Evolutionary conservation across 1,140 invertebrate genomes (phyloP), one percentile per base, ranked within the genome.

Genomic region (Phortica variegata): DNA sequence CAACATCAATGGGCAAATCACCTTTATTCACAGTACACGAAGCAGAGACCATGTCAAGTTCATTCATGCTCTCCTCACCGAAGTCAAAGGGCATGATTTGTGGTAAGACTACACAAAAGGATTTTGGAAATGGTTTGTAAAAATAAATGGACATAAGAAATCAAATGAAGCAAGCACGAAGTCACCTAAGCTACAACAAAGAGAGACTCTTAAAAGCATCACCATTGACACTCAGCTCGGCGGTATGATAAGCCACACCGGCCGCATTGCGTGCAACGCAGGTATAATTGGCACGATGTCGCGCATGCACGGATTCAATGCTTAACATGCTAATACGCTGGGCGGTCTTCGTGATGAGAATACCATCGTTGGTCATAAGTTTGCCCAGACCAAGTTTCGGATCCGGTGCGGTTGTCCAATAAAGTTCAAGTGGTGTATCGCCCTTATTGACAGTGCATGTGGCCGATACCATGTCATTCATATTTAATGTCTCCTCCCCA

Each of bases 11-110:
- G 8, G 91, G 90, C 54, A 85, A 80, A 70, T 94, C 90, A 26
- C 91, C 91, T 75, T 93, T 92, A 58, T 85, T 84, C 4, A 95
- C 85, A n/a, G 87, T 85, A 77, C 93, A 96, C 12, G 84, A 82
- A 32, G 88, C 79, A 12, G 82, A 86, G 10, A 82, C 83, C 71
- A 80, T 82, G 54, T 88, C 85, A 39, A 85, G 83, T 33, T 83
- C 84, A 65, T 88, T 87, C 21, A 86, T 81, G 37, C 82, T 78
- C 49, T 87, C 85, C 20, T 83, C 81, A 52, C 85, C 85, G 70
- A 87, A 87, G 60, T 84, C 82, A 65, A 88, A 87, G 20, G 85
- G 84, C 53, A 58, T 55, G 23, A 58, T 53, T 43, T 58, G 56
- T 13, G 56, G 56, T 49, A 58, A 20, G 43, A 58, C 56, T 59